Evolutionary conservation across 2,888 invertebrate species (phyloP).

Genomic region (Fragum sueziense): DNA sequence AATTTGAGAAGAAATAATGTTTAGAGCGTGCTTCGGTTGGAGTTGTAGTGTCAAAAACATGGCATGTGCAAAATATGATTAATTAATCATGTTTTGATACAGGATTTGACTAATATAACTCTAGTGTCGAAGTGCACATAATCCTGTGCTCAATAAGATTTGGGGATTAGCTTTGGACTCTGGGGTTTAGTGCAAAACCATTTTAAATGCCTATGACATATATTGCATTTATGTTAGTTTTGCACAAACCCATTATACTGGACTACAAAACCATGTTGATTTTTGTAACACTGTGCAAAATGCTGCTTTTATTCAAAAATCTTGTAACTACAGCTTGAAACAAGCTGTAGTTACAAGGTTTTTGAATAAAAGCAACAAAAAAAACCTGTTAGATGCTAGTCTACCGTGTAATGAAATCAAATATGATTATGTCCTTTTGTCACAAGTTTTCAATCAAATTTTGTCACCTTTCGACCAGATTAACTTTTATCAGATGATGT

Average conservation of each 20-base stretch:
- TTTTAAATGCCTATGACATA: too few relatives aligned
- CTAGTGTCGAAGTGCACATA: slow-evolving; percentile 2
- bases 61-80: too few relatives aligned
- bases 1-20: too few relatives aligned
- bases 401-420: slow-evolving; percentile 11
- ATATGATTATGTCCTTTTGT: slow-evolving; percentile 5
- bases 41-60: too few relatives aligned
- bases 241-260: too few relatives aligned
- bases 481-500: background rate
- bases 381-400: background rate
- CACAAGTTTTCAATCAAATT: background rate
- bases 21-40: too few relatives aligned
- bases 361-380: too few relatives aligned
- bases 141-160: slow-evolving; percentile 7
- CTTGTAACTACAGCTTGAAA: too few relatives aligned
- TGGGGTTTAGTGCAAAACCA: too few relatives aligned
- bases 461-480: background rate
- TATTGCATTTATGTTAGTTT: too few relatives aligned
- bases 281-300: slow-evolving; percentile 2
- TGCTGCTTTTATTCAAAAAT: too few relatives aligned
- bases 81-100: background rate
- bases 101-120: background rate
- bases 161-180: slow-evolving; percentile 6
- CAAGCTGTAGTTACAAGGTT: too few relatives aligned
- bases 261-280: slow-evolving; percentile 1